Percentiles rank a stretch among this genome's conserved stretches.
Evolutionary conservation across 2,888 invertebrate genomes (phyloP).

Genomic region (Schizaphis graminum): DNA sequence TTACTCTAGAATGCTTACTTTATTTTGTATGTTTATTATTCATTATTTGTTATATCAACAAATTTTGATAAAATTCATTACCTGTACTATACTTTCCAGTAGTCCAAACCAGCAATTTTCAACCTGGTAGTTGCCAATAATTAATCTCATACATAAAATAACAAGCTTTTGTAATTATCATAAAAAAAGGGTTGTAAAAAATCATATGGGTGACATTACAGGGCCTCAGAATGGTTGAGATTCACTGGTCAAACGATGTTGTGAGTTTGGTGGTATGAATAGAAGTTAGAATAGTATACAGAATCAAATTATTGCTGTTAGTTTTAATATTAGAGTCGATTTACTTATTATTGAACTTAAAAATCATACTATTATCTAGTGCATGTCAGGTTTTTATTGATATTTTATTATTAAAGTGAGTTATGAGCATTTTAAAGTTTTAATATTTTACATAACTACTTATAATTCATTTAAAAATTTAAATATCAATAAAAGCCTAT

Average conservation of each 20-base stretch:
- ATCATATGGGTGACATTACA: background rate
- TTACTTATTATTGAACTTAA: too few species aligned
- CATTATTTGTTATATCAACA: background rate
- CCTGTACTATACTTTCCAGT: background rate
- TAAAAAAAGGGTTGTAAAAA: background rate
- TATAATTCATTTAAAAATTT: too few species aligned
- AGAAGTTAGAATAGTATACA: background rate
- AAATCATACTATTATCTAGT: too few species aligned
- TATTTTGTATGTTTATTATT: background rate
- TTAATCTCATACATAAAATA: background rate
- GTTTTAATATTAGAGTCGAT: too few species aligned
- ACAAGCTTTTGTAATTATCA: background rate
- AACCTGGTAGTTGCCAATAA: background rate
- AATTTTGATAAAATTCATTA: background rate
- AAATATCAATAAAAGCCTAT: too few species aligned
- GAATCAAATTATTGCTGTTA: too few species aligned
- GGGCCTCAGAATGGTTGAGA: background rate
- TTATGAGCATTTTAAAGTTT: too few species aligned
- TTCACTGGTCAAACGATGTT: background rate
- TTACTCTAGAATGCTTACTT: background rate
- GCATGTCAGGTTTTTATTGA: too few species aligned
- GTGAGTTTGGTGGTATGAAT: background rate
- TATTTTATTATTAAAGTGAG: too few species aligned
- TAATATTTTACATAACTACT: too few species aligned
- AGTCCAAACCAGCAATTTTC: too few species aligned